These are phyloP conservation scores for Varroa destructor DNA, from an alignment of 1,140 invertebrate species.

Conservation along the genomic window DNA sequence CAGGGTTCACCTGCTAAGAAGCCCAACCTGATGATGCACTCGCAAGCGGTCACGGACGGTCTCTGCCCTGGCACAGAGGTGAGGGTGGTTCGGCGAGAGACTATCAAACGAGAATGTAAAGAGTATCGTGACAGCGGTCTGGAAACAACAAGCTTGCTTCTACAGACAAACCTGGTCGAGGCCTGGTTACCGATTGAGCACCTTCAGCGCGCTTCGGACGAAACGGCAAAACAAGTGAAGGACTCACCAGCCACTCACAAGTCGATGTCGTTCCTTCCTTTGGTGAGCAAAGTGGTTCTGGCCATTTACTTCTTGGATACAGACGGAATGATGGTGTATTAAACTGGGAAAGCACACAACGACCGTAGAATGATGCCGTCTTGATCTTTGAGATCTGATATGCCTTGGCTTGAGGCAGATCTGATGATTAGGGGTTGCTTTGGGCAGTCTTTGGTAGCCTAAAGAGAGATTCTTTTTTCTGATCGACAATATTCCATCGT, in stretches of 20 bases:
- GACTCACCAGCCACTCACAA: constrained; percentile 27
- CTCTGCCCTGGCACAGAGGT: constrained; percentile 6
- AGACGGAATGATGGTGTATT: no score
- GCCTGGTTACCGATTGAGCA: no score
- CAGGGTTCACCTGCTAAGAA: constrained; percentile 24
- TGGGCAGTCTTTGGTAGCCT: no score
- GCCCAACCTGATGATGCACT: constrained; percentile 25
- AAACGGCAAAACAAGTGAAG: constrained; percentile 10
- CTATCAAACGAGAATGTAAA: no score
- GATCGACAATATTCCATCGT: no score
- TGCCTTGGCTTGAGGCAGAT: no score
- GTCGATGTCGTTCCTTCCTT: constrained; percentile 27
- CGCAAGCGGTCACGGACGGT: constrained; percentile 9
- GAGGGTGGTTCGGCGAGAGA: constrained; percentile 8
- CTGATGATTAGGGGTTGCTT: no score
- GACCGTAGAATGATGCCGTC: no score
- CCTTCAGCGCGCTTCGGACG: constrained; percentile 12
- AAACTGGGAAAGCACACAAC: no score
- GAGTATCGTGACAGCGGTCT: not conserved
- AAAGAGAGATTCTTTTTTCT: no score
- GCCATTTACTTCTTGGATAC: no score
- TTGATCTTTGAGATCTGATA: no score
- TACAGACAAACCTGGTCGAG: constrained; percentile 5
- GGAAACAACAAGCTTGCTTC: constrained; percentile 15
- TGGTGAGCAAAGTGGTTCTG: constrained; percentile 19